Evolutionary conservation across 1,140 invertebrate species (phyloP).

Genomic region (Drosophila kurseongensis): DNA sequence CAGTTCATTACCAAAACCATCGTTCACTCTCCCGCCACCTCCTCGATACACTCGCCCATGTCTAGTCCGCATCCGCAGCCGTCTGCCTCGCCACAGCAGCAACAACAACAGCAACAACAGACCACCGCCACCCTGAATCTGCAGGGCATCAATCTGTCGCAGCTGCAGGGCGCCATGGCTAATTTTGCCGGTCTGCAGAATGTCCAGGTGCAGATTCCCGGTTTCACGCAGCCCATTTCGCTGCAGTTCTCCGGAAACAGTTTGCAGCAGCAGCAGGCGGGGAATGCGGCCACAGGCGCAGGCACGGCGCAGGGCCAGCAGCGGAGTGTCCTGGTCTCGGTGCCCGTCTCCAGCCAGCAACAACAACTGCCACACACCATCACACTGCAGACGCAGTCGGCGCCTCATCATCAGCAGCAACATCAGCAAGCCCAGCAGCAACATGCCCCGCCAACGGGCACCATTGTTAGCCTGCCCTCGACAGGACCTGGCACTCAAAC

Average conservation of each 20-base stretch:
- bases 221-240: slow-evolving; percentile 91
- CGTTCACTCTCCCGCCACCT: slow-evolving; percentile 80
- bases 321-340: slow-evolving; percentile 68
- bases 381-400: slow-evolving; percentile 60
- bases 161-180: slow-evolving; percentile 88
- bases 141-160: slow-evolving; percentile 91
- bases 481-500: slow-evolving; percentile 85
- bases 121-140: slow-evolving; percentile 86
- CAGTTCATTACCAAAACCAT: slow-evolving; percentile 78
- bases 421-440: slow-evolving; percentile 59
- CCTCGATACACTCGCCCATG: slow-evolving; percentile 85
- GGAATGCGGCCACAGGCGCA: slow-evolving; percentile 79
- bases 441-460: slow-evolving; percentile 68
- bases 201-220: slow-evolving; percentile 91
- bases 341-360: slow-evolving; percentile 83
- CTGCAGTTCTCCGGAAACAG: slow-evolving; percentile 87
- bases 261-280: slow-evolving; percentile 83
- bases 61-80: slow-evolving; percentile 88
- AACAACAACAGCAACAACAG: slow-evolving; percentile 61
- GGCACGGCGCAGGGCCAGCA: slow-evolving; percentile 69
- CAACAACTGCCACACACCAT: slow-evolving; percentile 72
- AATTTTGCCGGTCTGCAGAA: slow-evolving; percentile 91
- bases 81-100: slow-evolving; percentile 84
- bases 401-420: slow-evolving; percentile 61
- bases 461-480: slow-evolving; percentile 73